Conservation (phyloP, 2,113 vertebrate species). For the Centrocercus urophasianus region DNA sequence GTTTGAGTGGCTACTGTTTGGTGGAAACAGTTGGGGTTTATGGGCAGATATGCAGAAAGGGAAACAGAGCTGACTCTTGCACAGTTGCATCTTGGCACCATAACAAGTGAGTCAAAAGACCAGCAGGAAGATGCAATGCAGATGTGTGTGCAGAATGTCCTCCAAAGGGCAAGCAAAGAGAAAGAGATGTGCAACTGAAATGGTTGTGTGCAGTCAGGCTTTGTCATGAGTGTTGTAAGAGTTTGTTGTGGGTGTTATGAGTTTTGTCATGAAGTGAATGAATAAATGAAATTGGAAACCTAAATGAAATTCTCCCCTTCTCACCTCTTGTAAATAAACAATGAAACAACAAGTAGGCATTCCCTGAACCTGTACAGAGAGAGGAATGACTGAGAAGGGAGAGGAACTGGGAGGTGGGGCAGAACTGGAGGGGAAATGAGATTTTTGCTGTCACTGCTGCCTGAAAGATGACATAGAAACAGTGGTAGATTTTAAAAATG, state of each 20-base stretch:
- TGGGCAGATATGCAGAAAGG: neutral
- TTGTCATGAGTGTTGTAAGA: neutral
- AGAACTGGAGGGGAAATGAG: neutral
- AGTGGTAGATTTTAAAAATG: neutral
- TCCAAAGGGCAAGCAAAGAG: neutral
- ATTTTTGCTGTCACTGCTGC: neutral
- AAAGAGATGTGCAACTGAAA: neutral
- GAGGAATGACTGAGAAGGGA: neutral
- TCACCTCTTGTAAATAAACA: neutral
- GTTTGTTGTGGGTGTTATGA: neutral
- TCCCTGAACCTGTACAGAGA: rapidly evolving
- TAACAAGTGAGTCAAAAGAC: neutral
- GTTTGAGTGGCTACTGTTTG: neutral
- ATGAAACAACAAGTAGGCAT: neutral
- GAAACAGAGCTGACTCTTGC: neutral
- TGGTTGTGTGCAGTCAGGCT: neutral
- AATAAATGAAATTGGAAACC: neutral
- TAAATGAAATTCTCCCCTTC: neutral
- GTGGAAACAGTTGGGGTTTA: neutral
- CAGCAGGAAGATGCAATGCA: neutral
- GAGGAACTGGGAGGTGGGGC: neutral
- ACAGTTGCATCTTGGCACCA: neutral
- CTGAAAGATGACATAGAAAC: neutral
- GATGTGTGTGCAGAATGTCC: rapidly evolving
- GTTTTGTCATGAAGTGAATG: neutral